Evolutionary conservation across 2,888 invertebrate genomes (phyloP).

Genomic region (Leptopterna dolabrata): DNA sequence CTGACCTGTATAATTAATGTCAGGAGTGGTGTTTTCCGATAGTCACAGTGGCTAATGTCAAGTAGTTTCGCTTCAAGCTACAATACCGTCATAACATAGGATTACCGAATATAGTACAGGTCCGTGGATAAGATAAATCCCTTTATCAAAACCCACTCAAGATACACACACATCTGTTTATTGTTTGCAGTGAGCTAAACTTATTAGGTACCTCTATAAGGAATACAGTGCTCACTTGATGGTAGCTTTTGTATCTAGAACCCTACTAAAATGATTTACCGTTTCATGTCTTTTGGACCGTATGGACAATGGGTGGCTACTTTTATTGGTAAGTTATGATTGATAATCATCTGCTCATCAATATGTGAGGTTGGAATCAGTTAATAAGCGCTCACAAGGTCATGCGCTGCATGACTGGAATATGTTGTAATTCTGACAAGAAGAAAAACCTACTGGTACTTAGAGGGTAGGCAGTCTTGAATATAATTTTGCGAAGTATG

Average conservation of each 20-base stretch:
- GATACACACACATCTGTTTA: neutral
- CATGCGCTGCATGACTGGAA: too few species aligned
- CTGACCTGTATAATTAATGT: too few species aligned
- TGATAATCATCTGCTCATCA: too few species aligned
- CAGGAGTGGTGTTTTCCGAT: too few species aligned
- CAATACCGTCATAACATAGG: neutral
- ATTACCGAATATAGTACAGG: neutral
- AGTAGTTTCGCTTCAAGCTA: neutral
- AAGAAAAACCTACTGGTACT: too few species aligned
- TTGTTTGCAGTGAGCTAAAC: neutral
- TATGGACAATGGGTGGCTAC: conserved; percentile 44
- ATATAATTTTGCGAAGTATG: too few species aligned
- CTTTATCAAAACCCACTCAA: neutral
- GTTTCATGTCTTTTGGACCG: neutral
- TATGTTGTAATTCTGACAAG: too few species aligned
- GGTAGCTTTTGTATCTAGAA: neutral
- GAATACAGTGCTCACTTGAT: neutral
- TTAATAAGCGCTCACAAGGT: too few species aligned
- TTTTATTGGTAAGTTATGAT: conserved; percentile 2
- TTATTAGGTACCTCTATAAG: neutral
- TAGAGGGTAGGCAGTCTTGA: too few species aligned
- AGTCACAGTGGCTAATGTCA: neutral
- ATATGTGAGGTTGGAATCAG: too few species aligned
- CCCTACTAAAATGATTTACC: neutral
- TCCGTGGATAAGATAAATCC: neutral